Conservation (phyloP, 2,888 invertebrate species). For the Cantharis rustica region DNA sequence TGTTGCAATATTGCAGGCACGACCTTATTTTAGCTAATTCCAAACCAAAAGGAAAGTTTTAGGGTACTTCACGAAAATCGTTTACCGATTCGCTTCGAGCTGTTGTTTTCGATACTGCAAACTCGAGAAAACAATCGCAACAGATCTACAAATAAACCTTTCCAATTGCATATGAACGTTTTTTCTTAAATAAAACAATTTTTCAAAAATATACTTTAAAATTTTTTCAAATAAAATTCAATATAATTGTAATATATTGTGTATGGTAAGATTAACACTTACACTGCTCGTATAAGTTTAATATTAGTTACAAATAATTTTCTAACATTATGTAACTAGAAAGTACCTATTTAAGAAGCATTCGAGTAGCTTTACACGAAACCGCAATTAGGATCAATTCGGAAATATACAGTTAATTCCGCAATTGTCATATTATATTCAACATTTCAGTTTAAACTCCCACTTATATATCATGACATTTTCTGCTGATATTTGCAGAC, state of each 20-base stretch:
- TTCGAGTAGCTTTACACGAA: not conserved
- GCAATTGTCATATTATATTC: not conserved
- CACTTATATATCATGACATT: not conserved
- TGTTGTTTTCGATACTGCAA: constrained; percentile 24
- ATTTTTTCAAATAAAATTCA: too few species aligned
- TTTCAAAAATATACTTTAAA: not conserved
- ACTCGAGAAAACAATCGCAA: constrained; percentile 25
- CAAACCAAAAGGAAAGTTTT: constrained; percentile 28
- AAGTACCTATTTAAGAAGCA: not conserved
- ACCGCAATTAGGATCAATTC: not conserved
- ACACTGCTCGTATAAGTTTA: too few species aligned
- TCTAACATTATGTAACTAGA: not conserved
- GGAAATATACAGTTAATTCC: not conserved
- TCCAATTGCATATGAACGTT: constrained; percentile 10
- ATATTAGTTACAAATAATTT: not conserved
- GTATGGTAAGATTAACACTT: not conserved
- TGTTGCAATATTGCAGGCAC: constrained; percentile 23
- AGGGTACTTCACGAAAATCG: constrained; percentile 28
- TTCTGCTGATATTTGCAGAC: not conserved
- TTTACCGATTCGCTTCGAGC: constrained; percentile 28
- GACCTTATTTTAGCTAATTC: constrained; percentile 28
- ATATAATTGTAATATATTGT: too few species aligned
- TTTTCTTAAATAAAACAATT: not conserved
- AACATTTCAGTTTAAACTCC: not conserved
- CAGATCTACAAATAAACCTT: constrained; percentile 22